A percentile compares a stretch with the other conserved stretches of the same genome.
Conservation (phyloP, 2,888 invertebrate species). For the Synanthedon formicaeformis region DNA sequence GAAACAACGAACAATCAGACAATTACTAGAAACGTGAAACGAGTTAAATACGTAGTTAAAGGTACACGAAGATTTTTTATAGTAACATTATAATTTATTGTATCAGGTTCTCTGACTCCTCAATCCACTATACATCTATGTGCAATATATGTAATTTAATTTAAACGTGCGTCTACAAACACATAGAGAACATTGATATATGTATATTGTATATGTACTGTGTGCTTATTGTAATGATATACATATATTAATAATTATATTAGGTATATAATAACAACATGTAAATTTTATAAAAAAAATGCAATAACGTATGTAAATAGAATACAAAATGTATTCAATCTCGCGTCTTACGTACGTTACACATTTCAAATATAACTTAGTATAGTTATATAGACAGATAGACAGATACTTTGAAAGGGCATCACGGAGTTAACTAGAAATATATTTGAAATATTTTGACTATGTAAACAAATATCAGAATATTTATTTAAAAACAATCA, state of each 20-base stretch:
- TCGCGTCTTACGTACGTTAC: constrained; percentile 52
- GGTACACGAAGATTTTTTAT: constrained; percentile 10
- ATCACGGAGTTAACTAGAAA: too few species aligned
- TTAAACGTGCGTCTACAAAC: constrained; percentile 6
- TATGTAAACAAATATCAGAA: constrained; percentile 1
- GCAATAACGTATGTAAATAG: constrained; percentile 41
- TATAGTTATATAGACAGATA: too few species aligned
- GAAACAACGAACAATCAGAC: constrained; percentile 21
- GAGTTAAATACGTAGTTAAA: constrained; percentile 7
- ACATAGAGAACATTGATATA: constrained; percentile 1
- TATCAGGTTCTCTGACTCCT: constrained; percentile 56
- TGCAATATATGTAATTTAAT: constrained; percentile 10
- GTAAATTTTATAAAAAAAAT: constrained; percentile 21
- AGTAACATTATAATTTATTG: constrained; percentile 16
- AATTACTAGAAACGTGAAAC: background rate
- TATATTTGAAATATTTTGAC: too few species aligned
- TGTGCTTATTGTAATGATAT: background rate
- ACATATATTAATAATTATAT: constrained; percentile 4
- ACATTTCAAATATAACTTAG: constrained; percentile 16
- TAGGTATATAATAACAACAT: constrained; percentile 5
- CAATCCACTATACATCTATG: constrained; percentile 9
- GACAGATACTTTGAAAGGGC: too few species aligned
- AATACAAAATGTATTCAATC: constrained; percentile 44
- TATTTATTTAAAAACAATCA: background rate
- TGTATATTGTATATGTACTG: background rate